These are phyloP conservation scores for Synanthedon myopaeformis DNA, from an alignment of 2,888 invertebrate genomes.

Conservation along the genomic window DNA sequence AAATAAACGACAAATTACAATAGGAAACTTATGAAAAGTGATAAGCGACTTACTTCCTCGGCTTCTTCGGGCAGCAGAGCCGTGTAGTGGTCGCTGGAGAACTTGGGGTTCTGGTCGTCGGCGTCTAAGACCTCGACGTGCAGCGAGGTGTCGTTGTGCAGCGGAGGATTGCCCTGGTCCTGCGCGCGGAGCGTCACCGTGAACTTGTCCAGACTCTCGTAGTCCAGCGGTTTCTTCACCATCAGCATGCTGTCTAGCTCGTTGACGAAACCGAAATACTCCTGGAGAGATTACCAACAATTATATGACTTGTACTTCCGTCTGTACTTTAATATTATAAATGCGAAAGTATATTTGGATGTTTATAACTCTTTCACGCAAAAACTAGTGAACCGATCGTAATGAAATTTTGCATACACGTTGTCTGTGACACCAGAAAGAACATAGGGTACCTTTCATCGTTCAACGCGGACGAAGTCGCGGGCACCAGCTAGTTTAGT, in stretches of 20 bases:
- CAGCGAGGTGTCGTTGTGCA: slow-evolving; percentile 79
- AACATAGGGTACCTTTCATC: no score
- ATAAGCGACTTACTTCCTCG: slow-evolving; percentile 39
- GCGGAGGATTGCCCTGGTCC: slow-evolving; percentile 87
- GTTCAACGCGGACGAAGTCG: no score
- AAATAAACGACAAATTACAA: no score
- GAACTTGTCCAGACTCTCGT: slow-evolving; percentile 82
- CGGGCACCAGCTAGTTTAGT: no score
- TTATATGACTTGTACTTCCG: no score
- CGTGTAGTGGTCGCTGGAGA: slow-evolving; percentile 79
- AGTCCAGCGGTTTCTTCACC: slow-evolving; percentile 83
- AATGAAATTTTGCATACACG: no score
- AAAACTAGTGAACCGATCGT: no score
- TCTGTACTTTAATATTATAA: no score
- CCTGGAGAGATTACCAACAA: slow-evolving; percentile 45
- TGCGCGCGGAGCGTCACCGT: slow-evolving; percentile 79
- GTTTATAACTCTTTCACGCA: no score
- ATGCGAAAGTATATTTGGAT: no score
- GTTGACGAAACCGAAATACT: slow-evolving; percentile 86
- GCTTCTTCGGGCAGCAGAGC: slow-evolving; percentile 75
- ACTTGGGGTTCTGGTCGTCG: slow-evolving; percentile 91
- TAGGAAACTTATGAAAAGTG: background rate
- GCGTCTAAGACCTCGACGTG: slow-evolving; percentile 85
- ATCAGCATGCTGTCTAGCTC: slow-evolving; percentile 87
- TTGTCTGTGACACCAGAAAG: no score